Evolutionary conservation across 2,888 invertebrate species (phyloP).

Genomic region (Acanthacorydalis orientalis): DNA sequence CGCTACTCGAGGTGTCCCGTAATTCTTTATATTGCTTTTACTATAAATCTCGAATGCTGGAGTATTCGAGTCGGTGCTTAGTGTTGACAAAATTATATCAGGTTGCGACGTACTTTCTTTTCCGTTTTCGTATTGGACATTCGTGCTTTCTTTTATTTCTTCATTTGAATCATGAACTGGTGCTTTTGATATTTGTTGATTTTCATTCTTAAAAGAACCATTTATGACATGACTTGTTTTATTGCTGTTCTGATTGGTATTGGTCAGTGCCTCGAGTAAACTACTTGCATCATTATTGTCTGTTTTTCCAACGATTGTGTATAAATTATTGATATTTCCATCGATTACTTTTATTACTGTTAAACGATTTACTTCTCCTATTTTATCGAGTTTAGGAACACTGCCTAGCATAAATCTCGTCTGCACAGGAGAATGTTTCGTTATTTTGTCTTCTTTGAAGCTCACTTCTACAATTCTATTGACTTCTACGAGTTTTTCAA

Average conservation of each 20-base stretch:
- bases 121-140: neutral
- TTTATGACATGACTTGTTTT: constrained; percentile 13
- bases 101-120: constrained; percentile 12
- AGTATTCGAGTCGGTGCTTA: neutral
- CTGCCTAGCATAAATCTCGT: constrained; percentile 38
- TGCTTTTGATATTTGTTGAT: neutral
- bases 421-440: constrained; percentile 35
- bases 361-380: constrained; percentile 51
- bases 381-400: constrained; percentile 42
- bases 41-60: neutral
- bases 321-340: constrained; percentile 25
- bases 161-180: neutral
- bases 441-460: constrained; percentile 42
- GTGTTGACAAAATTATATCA: neutral
- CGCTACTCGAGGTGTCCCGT: neutral
- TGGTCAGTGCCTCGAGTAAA: constrained; percentile 17
- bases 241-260: constrained; percentile 23
- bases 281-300: constrained; percentile 18
- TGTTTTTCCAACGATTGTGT: neutral
- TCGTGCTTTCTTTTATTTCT: neutral
- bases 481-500: constrained; percentile 47
- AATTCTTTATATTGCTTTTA: neutral
- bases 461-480: constrained; percentile 52
- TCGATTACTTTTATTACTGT: constrained; percentile 51
- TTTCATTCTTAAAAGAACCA: neutral